Percentiles rank a stretch among this genome's conserved stretches.
Evolutionary conservation across 2,888 invertebrate genomes (phyloP).

Genomic region (Odontocerum albicorne): DNA sequence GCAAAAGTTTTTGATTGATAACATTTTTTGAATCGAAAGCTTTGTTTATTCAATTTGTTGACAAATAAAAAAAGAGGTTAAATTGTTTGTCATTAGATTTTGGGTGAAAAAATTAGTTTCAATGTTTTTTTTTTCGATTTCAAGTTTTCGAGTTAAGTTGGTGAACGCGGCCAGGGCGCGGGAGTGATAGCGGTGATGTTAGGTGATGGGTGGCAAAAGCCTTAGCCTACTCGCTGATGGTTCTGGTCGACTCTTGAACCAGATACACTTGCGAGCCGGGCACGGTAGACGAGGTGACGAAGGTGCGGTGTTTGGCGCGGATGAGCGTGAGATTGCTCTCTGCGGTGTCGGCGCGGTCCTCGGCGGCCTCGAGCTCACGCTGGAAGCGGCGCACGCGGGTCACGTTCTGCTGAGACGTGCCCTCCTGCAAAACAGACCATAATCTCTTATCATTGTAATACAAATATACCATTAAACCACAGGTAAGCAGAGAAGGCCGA

Average conservation of each 20-base stretch:
- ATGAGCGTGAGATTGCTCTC: constrained; percentile 93
- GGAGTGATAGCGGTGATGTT: background rate
- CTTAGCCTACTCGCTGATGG: constrained; percentile 51
- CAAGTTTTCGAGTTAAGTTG: too few relatives aligned
- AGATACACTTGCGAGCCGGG: constrained; percentile 91
- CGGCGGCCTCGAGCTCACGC: constrained; percentile 95
- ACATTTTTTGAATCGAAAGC: too few relatives aligned
- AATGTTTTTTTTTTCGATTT: too few relatives aligned
- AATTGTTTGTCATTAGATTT: too few relatives aligned
- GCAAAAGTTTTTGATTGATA: too few relatives aligned
- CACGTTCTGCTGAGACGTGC: constrained; percentile 88
- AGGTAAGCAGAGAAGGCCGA: too few relatives aligned
- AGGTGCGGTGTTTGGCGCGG: constrained; percentile 97
- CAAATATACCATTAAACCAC: too few relatives aligned
- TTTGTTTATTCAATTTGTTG: too few relatives aligned
- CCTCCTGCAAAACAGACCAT: constrained; percentile 78
- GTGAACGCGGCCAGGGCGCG: too few relatives aligned
- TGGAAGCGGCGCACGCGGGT: constrained; percentile 98
- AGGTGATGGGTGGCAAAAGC: background rate
- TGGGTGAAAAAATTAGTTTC: too few relatives aligned
- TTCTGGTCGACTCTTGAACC: constrained; percentile 79
- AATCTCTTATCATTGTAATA: too few relatives aligned
- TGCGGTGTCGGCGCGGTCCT: constrained; percentile 93
- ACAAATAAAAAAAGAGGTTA: too few relatives aligned
- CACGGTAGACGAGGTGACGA: constrained; percentile 91